Percentiles rank a stretch among this genome's conserved stretches.
phyloP scores from a whole-genome alignment of 2,113 vertebrate genomes.

The Solenodon paradoxus region DNA sequence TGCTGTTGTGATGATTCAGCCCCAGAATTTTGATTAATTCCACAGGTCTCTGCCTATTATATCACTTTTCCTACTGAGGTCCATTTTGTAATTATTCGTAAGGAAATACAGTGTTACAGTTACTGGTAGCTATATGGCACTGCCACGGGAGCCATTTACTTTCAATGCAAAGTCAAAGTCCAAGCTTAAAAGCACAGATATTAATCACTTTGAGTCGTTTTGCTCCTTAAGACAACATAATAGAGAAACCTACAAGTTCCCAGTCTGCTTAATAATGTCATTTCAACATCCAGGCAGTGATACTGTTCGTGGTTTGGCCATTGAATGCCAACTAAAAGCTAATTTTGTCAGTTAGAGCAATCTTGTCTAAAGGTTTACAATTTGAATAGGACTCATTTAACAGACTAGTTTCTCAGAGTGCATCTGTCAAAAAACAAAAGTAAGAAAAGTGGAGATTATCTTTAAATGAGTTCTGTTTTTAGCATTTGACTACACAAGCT shows the following conservation, averaged over 20 bases:
- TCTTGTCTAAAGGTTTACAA: conserved; percentile 44
- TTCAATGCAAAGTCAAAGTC: not conserved
- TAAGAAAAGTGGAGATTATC: conserved; percentile 50
- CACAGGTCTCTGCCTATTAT: conserved; percentile 20
- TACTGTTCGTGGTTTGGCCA: not conserved
- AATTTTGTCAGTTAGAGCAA: conserved; percentile 38
- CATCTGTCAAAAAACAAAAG: conserved; percentile 59
- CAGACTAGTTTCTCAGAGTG: conserved; percentile 28
- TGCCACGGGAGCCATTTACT: not conserved
- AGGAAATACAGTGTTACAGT: not conserved
- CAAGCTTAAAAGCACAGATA: not conserved
- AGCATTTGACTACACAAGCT: conserved; percentile 68
- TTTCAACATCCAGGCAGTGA: conserved; percentile 4
- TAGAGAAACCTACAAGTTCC: not conserved
- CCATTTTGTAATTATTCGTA: not conserved
- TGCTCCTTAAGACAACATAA: not conserved
- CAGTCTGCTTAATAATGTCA: conserved; percentile 10
- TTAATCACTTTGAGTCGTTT: conserved; percentile 26
- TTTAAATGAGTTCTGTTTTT: conserved; percentile 75
- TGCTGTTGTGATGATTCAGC: not conserved
- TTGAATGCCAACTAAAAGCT: not conserved
- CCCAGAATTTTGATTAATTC: conserved; percentile 34
- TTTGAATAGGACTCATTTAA: conserved; percentile 38
- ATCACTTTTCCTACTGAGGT: not conserved
- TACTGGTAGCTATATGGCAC: not conserved